Evolutionary conservation across 2,113 vertebrate genomes (phyloP), one percentile per base, ranked within the genome.

Genomic region (Phrynosoma blainvillii): DNA sequence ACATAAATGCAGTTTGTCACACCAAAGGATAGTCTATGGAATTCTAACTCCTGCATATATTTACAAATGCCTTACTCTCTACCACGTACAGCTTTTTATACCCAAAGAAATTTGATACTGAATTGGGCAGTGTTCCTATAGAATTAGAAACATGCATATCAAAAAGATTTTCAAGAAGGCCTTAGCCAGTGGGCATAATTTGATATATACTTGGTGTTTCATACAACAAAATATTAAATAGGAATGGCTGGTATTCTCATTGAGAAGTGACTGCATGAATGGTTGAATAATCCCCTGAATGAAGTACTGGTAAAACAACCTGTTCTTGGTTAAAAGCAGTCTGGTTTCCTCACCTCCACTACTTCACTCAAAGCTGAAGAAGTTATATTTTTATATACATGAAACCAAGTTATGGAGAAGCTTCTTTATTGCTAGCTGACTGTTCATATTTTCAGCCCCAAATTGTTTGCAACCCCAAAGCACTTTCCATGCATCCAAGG

Each of bases 121-220:
- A 14, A 30, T 21, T 52, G 5, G 7, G 65, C 1, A n/a, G 86
- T 73, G 85, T 52, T 84, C 2, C 0, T 83, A 3, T 47, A 87
- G 65, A 81, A 87, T 77, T 40, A 11, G 40, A 65, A 89, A 90
- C 66, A 71, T 66, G 1, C 14, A 84, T 54, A 23, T 52, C 71
- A 86, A 86, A 84, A 59, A 25, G 16, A 21, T 5, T 0, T 42
- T 65, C 12, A 5, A 65, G 76, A 12, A 3, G 12, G 18, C n/a
- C 12, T 12, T 71, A 30, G 54, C 5, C 36, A 54, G 9, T 85
- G 52, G 85, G 88, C 62, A 32, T 2, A 7, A 13, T 40, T 20
- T 62, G 16, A 5, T 32, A 47, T 18, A 74, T 1, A 9, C 56
- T 25, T 8, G 3, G 66, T 25, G 18, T 18, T 16, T 62, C 70